Evolutionary conservation across 2,113 vertebrate genomes (phyloP).

Genomic region (Notarius lentiginosus): DNA sequence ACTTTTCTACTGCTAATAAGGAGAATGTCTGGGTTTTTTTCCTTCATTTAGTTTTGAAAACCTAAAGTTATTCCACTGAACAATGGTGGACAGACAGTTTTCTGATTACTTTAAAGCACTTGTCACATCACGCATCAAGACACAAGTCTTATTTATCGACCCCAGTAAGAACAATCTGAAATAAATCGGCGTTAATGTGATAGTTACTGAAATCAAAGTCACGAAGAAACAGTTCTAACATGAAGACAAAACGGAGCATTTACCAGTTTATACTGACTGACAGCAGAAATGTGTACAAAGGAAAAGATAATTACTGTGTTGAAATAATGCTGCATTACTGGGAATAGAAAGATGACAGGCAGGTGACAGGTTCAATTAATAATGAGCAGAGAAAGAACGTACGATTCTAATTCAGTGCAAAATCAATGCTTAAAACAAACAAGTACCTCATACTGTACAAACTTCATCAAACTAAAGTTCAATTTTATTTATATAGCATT

Average conservation of each 20-base stretch:
- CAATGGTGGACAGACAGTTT: neutral
- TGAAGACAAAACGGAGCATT: neutral
- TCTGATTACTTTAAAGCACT: neutral
- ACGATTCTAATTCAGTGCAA: too few relatives aligned
- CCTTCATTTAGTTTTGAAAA: neutral
- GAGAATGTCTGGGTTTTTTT: neutral
- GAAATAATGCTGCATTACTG: too few relatives aligned
- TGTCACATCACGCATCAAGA: neutral
- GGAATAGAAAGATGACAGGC: too few relatives aligned
- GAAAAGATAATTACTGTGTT: too few relatives aligned
- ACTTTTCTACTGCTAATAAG: neutral
- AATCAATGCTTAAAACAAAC: too few relatives aligned
- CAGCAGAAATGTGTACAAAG: too few relatives aligned
- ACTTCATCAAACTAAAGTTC: too few relatives aligned
- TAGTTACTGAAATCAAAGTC: neutral
- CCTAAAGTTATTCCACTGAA: neutral
- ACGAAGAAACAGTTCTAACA: neutral
- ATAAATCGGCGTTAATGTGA: neutral
- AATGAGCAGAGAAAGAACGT: too few relatives aligned
- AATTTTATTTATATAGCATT: too few relatives aligned
- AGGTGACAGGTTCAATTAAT: too few relatives aligned
- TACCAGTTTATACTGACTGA: neutral
- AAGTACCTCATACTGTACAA: too few relatives aligned
- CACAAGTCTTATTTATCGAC: neutral
- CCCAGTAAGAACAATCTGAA: neutral